Percentiles rank a stretch among this genome's conserved stretches.
Evolutionary conservation across 2,113 vertebrate species (phyloP).

Genomic region (Chamaea fasciata): DNA sequence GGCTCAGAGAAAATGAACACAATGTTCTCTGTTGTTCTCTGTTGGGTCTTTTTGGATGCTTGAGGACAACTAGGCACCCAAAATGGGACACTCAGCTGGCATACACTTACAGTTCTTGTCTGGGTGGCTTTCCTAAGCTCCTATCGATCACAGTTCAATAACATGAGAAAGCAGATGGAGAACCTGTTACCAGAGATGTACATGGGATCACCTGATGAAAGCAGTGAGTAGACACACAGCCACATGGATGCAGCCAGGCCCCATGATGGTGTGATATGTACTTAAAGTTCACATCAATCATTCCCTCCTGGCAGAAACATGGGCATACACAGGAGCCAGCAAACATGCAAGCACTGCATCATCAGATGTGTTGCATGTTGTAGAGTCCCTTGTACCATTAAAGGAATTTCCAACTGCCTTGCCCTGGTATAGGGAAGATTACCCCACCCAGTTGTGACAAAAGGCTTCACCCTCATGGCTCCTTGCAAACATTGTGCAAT

Average conservation of each 20-base stretch:
- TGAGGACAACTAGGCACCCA: background rate
- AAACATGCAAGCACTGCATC: background rate
- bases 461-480: too few relatives aligned
- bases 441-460: too few relatives aligned
- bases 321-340: background rate
- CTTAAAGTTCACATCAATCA: background rate
- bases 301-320: background rate
- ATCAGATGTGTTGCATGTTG: background rate
- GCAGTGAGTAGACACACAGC: background rate
- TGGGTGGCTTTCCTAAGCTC: background rate
- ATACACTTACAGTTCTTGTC: background rate
- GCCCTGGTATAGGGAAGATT: too few relatives aligned
- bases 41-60: background rate
- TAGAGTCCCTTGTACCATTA: too few relatives aligned
- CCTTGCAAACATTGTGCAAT: too few relatives aligned
- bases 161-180: background rate
- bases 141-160: rapidly evolving
- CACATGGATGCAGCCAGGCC: background rate
- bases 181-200: background rate
- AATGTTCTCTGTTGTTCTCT: background rate
- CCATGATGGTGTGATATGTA: rapidly evolving
- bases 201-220: background rate
- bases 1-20: background rate
- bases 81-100: background rate
- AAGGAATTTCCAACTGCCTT: too few relatives aligned